These are phyloP conservation scores for Macrobrachium rosenbergii DNA, from an alignment of 1,140 invertebrate genomes.

Conservation along the genomic window DNA sequence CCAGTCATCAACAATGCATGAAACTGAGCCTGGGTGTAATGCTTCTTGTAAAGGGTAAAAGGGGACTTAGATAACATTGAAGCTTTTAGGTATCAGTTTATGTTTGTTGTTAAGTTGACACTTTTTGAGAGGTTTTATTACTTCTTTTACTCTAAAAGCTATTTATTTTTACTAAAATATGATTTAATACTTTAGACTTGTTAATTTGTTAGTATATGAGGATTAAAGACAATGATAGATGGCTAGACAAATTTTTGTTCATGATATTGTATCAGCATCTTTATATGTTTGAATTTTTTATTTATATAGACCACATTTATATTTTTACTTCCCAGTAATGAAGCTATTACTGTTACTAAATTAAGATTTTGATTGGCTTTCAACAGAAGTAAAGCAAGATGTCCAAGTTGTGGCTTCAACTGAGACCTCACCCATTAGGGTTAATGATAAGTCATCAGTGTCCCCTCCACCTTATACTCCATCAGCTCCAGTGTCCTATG, in stretches of 20 bases:
- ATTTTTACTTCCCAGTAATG: too few relatives aligned
- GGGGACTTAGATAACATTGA: slow-evolving; percentile 21
- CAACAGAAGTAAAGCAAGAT: too few relatives aligned
- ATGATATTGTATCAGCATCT: too few relatives aligned
- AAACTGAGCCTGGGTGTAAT: slow-evolving; percentile 44
- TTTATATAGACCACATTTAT: too few relatives aligned
- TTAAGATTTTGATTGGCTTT: too few relatives aligned
- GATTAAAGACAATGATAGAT: too few relatives aligned
- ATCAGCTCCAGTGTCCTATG: background rate
- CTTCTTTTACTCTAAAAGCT: background rate
- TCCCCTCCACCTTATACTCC: background rate
- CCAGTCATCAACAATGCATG: slow-evolving; percentile 42
- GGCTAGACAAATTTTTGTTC: too few relatives aligned
- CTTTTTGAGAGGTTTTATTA: background rate
- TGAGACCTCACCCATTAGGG: slow-evolving; percentile 3
- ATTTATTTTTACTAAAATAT: too few relatives aligned
- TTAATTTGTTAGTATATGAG: background rate
- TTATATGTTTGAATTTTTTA: too few relatives aligned
- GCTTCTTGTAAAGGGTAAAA: slow-evolving; percentile 19
- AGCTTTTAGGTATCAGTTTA: background rate
- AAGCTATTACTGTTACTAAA: too few relatives aligned
- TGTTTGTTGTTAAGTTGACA: background rate
- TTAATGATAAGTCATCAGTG: background rate
- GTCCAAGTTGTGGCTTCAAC: slow-evolving; percentile 4
- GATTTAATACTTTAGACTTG: background rate